phyloP scores from a whole-genome alignment of 2,888 invertebrate genomes.

The Apodemia mormo region DNA sequence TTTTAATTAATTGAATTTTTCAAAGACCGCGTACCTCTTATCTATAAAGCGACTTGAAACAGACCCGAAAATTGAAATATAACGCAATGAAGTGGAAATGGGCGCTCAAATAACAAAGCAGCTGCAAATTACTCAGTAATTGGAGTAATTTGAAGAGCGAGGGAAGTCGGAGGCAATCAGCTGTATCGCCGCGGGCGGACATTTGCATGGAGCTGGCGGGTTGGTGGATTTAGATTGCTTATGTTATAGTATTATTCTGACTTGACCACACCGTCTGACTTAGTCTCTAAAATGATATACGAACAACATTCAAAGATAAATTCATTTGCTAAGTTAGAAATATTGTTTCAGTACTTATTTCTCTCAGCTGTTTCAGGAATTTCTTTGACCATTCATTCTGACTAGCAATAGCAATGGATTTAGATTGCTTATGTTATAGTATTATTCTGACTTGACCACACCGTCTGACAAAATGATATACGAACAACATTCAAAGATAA shows the following conservation, averaged over 20 bases:
- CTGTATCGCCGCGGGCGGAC: slow-evolving; percentile 26
- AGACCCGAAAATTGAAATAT: slow-evolving; percentile 18
- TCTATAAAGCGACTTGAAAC: slow-evolving; percentile 12
- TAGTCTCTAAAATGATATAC: too few species aligned
- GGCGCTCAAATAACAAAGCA: slow-evolving; percentile 21
- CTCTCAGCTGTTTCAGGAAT: too few species aligned
- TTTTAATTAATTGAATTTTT: slow-evolving; percentile 11
- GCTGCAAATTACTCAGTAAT: slow-evolving; percentile 38
- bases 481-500: too few species aligned
- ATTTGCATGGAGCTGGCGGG: slow-evolving; percentile 14
- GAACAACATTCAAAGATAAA: too few species aligned
- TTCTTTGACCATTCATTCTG: too few species aligned
- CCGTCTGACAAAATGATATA: background rate
- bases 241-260: background rate
- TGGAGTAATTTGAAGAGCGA: slow-evolving; percentile 33
- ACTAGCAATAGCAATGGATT: too few species aligned
- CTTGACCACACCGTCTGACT: background rate
- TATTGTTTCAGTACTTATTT: too few species aligned
- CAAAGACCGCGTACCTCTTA: background rate
- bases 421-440: background rate
- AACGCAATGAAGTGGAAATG: slow-evolving; percentile 24
- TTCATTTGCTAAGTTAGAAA: too few species aligned
- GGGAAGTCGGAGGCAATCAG: slow-evolving; percentile 29
- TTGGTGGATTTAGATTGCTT: slow-evolving; percentile 3
- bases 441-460: background rate